Percentiles rank a stretch among this genome's conserved stretches.
Evolutionary conservation across 1,140 invertebrate genomes (phyloP).

Genomic region (Trypoxylus dichotomus): DNA sequence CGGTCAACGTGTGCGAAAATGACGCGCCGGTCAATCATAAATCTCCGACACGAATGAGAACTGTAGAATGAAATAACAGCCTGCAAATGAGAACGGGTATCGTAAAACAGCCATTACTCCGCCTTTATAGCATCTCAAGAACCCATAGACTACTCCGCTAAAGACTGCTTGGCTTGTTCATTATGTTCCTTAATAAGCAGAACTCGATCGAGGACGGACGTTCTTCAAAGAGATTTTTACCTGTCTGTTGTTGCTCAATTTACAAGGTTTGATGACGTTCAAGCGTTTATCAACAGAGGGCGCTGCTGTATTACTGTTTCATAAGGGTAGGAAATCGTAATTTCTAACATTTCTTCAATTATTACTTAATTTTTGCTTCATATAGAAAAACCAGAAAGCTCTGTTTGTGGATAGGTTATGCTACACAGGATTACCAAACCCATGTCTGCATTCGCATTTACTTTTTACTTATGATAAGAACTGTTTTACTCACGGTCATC

Average conservation of each 20-base stretch:
- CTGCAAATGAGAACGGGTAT: constrained; percentile 28
- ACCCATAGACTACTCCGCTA: constrained; percentile 27
- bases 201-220: neutral
- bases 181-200: constrained; percentile 27
- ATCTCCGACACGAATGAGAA: neutral
- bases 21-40: constrained; percentile 22
- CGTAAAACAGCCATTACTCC: constrained; percentile 30
- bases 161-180: constrained; percentile 22
- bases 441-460: neutral
- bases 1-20: neutral
- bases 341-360: no score
- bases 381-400: no score
- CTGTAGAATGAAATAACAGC: constrained; percentile 30
- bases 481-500: neutral
- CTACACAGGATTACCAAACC: neutral
- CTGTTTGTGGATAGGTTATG: no score
- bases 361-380: no score
- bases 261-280: neutral
- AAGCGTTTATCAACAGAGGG: neutral
- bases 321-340: no score
- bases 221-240: neutral
- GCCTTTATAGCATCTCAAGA: constrained; percentile 32
- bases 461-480: neutral
- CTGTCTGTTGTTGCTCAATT: constrained; percentile 1
- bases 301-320: neutral